phyloP scores from a whole-genome alignment of 2,888 invertebrate species.

The Drosophila limbata region DNA sequence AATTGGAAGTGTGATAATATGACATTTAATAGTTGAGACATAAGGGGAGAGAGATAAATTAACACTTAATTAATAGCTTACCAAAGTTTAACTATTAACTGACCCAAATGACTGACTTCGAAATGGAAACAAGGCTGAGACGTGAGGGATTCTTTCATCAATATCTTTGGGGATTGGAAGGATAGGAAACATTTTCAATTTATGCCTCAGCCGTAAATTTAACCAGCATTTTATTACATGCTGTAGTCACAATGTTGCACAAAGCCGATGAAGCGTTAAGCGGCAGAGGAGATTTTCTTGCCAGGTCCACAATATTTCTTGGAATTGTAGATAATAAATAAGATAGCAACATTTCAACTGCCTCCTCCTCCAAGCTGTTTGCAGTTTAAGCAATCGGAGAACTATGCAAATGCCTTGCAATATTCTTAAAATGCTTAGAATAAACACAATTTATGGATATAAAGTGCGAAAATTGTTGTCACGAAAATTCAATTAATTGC shows the following conservation, averaged over 20 bases:
- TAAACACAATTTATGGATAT: background rate
- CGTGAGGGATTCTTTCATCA: conserved; percentile 1
- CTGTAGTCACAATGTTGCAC: conserved; percentile 43
- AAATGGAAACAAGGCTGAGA: background rate
- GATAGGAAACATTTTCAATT: conserved; percentile 27
- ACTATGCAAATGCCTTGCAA: conserved; percentile 2
- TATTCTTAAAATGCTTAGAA: background rate
- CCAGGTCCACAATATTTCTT: conserved; percentile 1
- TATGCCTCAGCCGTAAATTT: conserved; percentile 43
- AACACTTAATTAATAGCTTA: background rate
- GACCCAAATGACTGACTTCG: background rate
- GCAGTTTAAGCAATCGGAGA: conserved; percentile 8
- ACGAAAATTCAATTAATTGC: background rate
- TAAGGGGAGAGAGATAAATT: too few relatives aligned
- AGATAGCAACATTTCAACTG: background rate
- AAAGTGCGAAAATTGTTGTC: background rate
- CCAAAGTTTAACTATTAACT: background rate
- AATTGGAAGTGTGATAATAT: conserved; percentile 26
- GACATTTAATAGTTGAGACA: background rate
- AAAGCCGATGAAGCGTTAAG: conserved; percentile 20
- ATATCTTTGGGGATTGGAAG: background rate
- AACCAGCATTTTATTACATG: conserved; percentile 16
- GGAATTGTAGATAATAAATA: conserved; percentile 26
- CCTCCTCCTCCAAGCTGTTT: conserved; percentile 6
- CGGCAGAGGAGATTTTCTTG: conserved; percentile 10